These are phyloP conservation scores for Chorisops tibialis DNA, from an alignment of 2,888 invertebrate genomes.

Conservation along the genomic window DNA sequence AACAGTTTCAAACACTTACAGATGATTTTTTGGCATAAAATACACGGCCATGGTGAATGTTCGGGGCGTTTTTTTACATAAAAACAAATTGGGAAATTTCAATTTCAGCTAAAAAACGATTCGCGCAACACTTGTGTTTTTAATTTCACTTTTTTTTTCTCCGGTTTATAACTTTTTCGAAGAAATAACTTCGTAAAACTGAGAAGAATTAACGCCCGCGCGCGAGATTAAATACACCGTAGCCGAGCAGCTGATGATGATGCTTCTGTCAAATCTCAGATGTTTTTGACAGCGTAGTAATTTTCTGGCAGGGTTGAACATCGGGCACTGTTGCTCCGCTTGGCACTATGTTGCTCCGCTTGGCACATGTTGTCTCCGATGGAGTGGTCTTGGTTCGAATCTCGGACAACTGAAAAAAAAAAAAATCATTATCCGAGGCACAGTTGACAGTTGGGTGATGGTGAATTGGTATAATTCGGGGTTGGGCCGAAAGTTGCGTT, in stretches of 20 bases:
- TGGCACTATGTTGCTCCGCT: too few relatives aligned
- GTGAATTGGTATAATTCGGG: too few relatives aligned
- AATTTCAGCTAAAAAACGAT: neutral
- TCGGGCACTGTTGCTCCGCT: too few relatives aligned
- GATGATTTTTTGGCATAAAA: slow-evolving; percentile 26
- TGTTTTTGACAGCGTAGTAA: too few relatives aligned
- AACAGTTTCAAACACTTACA: slow-evolving; percentile 15
- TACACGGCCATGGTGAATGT: slow-evolving; percentile 21
- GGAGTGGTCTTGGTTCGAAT: too few relatives aligned
- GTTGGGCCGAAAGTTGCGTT: too few relatives aligned
- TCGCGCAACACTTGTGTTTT: neutral
- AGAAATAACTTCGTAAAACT: slow-evolving; percentile 1
- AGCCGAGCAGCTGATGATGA: slow-evolving; percentile 5
- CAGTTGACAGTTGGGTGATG: too few relatives aligned
- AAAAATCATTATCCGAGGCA: too few relatives aligned
- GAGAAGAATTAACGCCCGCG: neutral
- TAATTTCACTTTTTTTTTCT: neutral
- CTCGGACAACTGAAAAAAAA: too few relatives aligned
- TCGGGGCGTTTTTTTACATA: neutral
- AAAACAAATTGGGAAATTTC: neutral
- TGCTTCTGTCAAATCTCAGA: neutral
- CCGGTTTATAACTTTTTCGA: neutral
- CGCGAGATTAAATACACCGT: slow-evolving; percentile 6
- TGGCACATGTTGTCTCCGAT: too few relatives aligned
- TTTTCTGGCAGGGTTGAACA: too few relatives aligned